Evolutionary conservation across 2,113 vertebrate species (phyloP).

Genomic region (Sclerurus mexicanus): DNA sequence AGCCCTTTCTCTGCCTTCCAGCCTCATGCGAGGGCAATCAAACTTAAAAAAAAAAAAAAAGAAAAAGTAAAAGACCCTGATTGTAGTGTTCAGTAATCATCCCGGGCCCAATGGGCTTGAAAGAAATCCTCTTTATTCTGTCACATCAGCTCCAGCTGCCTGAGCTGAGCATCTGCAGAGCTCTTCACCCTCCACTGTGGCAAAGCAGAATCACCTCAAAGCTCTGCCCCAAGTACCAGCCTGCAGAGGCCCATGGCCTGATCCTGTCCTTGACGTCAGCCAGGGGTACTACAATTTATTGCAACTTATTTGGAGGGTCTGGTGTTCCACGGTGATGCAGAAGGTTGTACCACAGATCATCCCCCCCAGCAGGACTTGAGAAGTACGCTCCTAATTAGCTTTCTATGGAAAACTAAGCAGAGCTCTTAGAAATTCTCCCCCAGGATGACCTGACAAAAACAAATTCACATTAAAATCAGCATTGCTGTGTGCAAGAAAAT

Average conservation of each 20-base stretch:
- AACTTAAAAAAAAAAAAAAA: not conserved
- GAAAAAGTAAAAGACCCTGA: conserved; percentile 25
- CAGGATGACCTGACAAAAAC: not conserved
- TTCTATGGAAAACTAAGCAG: not conserved
- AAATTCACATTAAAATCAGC: not conserved
- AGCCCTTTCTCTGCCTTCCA: conserved; percentile 26
- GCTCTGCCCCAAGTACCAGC: not conserved
- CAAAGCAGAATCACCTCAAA: not conserved
- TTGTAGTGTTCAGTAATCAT: conserved; percentile 53
- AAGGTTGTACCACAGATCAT: not conserved
- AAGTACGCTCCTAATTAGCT: not conserved
- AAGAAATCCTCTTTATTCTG: conserved; percentile 50
- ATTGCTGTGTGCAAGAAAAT: not conserved
- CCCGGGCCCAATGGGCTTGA: conserved; percentile 9
- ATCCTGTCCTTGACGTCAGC: not conserved
- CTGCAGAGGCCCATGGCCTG: not conserved
- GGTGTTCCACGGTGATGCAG: not conserved
- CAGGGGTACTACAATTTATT: not conserved
- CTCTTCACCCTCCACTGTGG: not conserved
- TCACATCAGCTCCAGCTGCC: conserved; percentile 17
- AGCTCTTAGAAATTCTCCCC: not conserved
- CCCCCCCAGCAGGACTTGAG: not conserved
- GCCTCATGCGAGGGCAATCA: not conserved
- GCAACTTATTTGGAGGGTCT: not conserved
- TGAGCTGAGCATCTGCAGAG: not conserved